phyloP scores from a whole-genome alignment of 1,140 invertebrate genomes.

The Musca domestica region DNA sequence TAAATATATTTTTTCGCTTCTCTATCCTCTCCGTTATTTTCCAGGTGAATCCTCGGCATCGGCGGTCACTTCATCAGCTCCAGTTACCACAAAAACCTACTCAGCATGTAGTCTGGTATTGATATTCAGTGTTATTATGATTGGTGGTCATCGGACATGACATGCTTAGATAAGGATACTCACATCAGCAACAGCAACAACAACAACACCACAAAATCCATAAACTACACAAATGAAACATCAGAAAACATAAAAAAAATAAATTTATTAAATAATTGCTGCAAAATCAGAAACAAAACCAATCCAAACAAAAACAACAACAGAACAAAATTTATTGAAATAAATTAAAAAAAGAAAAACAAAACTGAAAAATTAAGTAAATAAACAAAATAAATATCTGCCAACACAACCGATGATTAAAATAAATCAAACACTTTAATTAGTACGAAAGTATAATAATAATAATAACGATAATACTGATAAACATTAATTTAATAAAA shows the following conservation, averaged over 20 bases:
- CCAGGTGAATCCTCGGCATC: constrained; percentile 52
- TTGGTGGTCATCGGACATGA: constrained; percentile 47
- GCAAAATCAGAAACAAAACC: background rate
- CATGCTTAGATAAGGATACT: constrained; percentile 32
- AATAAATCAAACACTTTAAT: constrained; percentile 19
- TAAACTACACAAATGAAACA: constrained; percentile 6
- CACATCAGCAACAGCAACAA: constrained; percentile 2
- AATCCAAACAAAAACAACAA: background rate
- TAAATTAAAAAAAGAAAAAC: constrained; percentile 9
- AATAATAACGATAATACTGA: too few species aligned
- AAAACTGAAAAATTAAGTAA: too few species aligned
- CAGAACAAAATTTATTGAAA: constrained; percentile 14
- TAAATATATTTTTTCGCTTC: background rate
- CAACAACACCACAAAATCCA: background rate
- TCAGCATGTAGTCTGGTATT: constrained; percentile 42
- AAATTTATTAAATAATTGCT: background rate
- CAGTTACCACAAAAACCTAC: constrained; percentile 43
- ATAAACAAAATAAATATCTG: background rate
- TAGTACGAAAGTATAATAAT: background rate
- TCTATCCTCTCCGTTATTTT: background rate
- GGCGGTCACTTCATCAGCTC: constrained; percentile 50
- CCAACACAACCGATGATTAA: background rate
- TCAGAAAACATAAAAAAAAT: too few species aligned
- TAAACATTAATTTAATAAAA: too few species aligned
- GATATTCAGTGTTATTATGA: constrained; percentile 43